These are phyloP conservation scores for Sebastes itinus DNA, from an alignment of 2,797 vertebrate genomes.

Conservation along the genomic window DNA sequence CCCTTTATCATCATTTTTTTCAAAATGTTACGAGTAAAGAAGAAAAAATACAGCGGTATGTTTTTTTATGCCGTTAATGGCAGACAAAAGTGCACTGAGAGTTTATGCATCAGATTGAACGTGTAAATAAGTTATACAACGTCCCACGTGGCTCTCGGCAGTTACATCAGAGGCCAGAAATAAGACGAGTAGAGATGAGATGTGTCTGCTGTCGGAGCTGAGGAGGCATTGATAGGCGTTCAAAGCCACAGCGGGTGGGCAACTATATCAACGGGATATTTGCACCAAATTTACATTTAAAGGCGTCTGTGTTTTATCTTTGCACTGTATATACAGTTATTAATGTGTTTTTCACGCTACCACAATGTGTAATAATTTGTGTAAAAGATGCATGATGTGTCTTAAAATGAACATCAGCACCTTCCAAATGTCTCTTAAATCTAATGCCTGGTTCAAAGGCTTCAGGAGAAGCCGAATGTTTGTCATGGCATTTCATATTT, in stretches of 20 bases:
- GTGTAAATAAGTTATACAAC: constrained; percentile 35
- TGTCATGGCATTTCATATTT: neutral
- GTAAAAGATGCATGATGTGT: neutral
- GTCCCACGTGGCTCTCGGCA: constrained; percentile 20
- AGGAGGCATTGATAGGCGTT: constrained; percentile 17
- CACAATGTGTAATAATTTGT: neutral
- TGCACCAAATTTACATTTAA: constrained; percentile 24
- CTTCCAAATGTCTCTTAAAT: neutral
- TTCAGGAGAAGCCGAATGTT: neutral
- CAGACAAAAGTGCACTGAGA: neutral
- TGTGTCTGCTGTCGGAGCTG: constrained; percentile 12
- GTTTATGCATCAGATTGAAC: constrained; percentile 24
- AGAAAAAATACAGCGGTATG: neutral
- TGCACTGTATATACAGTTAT: neutral
- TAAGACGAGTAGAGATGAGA: constrained; percentile 28
- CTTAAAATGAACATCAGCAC: neutral
- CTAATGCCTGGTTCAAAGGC: neutral
- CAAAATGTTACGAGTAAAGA: neutral
- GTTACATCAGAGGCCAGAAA: constrained; percentile 36
- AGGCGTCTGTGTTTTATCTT: neutral
- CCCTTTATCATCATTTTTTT: neutral
- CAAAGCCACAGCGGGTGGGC: constrained; percentile 34
- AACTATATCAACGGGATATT: neutral
- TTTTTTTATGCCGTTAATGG: neutral
- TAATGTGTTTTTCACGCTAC: neutral